Evolutionary conservation across 2,113 vertebrate genomes (phyloP).

Genomic region (Corynorhinus townsendii): DNA sequence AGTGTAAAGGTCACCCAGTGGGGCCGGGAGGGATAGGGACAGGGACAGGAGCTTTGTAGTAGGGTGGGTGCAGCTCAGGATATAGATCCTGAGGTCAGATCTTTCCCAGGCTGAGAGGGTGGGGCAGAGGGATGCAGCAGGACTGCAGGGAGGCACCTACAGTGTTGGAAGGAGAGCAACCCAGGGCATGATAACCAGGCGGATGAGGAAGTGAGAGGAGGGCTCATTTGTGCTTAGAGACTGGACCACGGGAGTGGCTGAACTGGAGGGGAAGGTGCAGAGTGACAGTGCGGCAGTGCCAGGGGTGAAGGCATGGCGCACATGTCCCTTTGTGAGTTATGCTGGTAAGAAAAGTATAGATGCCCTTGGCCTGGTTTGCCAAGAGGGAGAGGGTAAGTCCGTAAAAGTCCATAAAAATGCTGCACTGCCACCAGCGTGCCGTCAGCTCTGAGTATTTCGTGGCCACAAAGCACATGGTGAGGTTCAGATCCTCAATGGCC

Average conservation of each 20-base stretch:
- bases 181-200: fast-evolving
- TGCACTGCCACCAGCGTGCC: neutral
- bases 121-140: neutral
- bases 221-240: neutral
- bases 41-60: neutral
- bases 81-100: neutral
- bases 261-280: neutral
- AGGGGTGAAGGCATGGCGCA: neutral
- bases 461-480: neutral
- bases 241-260: neutral
- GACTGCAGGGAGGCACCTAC: fast-evolving
- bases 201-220: neutral
- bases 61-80: neutral
- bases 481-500: neutral
- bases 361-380: neutral
- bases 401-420: neutral
- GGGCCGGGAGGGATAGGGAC: neutral
- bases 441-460: neutral
- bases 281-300: neutral
- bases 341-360: neutral
- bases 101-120: neutral
- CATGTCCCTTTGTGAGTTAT: neutral
- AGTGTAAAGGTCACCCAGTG: neutral
- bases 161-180: neutral
- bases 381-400: neutral